phyloP scores from a whole-genome alignment of 2,888 invertebrate species.

The Ormyrus rosae region DNA sequence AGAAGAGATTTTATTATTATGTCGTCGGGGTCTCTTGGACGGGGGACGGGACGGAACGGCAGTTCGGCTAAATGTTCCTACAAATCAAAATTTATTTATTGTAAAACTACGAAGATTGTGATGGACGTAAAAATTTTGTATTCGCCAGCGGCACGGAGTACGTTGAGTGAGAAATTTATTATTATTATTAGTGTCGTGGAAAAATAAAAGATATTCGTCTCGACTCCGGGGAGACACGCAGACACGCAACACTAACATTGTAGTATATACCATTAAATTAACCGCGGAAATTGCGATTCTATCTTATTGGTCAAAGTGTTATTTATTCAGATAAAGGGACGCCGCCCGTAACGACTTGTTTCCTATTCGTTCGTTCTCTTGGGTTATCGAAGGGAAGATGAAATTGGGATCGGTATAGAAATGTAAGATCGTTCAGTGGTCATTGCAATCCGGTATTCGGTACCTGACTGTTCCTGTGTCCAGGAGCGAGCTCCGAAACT shows the following conservation, averaged over 20 bases:
- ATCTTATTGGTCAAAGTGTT: slow-evolving; percentile 50
- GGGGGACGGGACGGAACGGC: slow-evolving; percentile 58
- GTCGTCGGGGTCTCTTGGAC: slow-evolving; percentile 54
- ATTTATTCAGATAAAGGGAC: slow-evolving; percentile 51
- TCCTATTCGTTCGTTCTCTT: background rate
- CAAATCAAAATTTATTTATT: slow-evolving; percentile 59
- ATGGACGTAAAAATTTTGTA: slow-evolving; percentile 59
- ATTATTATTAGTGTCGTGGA: too few relatives aligned
- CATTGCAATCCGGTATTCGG: background rate
- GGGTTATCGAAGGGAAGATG: background rate
- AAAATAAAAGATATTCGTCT: slow-evolving; percentile 14
- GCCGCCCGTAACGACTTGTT: slow-evolving; percentile 36
- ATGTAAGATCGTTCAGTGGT: too few relatives aligned
- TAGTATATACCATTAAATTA: slow-evolving; percentile 55
- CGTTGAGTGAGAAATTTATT: slow-evolving; percentile 40
- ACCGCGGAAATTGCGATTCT: slow-evolving; percentile 47
- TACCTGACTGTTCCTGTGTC: background rate
- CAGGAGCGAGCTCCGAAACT: background rate
- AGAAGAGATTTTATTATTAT: slow-evolving; percentile 5
- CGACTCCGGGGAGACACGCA: slow-evolving; percentile 27
- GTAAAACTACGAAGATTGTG: slow-evolving; percentile 56
- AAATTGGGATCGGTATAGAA: too few relatives aligned
- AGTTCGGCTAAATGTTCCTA: slow-evolving; percentile 60
- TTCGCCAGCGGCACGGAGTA: slow-evolving; percentile 52
- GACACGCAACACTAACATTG: slow-evolving; percentile 25